These are phyloP conservation scores for Nebria brevicollis DNA, from an alignment of 2,888 invertebrate genomes.

Conservation along the genomic window DNA sequence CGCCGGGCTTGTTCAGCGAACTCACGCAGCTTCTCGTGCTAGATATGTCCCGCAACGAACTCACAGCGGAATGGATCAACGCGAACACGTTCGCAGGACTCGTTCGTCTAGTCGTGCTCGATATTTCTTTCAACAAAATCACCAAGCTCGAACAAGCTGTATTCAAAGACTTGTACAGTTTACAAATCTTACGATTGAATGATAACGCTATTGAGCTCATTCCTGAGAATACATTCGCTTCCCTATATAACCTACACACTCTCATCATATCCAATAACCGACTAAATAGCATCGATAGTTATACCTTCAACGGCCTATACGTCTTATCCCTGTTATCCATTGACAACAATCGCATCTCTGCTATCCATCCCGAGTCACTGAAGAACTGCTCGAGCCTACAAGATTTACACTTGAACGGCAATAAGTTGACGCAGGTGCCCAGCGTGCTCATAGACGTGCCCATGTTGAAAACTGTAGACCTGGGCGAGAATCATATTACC, in stretches of 20 bases:
- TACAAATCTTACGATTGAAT: constrained; percentile 83
- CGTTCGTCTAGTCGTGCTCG: constrained; percentile 79
- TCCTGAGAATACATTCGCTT: constrained; percentile 81
- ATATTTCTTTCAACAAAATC: constrained; percentile 80
- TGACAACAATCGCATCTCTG: constrained; percentile 81
- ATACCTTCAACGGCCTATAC: constrained; percentile 79
- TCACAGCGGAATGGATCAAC: constrained; percentile 85
- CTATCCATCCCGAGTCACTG: constrained; percentile 79
- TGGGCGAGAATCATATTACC: constrained; percentile 86
- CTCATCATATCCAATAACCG: constrained; percentile 84
- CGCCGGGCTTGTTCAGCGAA: constrained; percentile 82
- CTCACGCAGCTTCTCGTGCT: constrained; percentile 78
- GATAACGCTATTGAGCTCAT: constrained; percentile 81
- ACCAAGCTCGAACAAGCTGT: constrained; percentile 79
- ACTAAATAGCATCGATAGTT: constrained; percentile 78
- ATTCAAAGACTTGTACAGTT: constrained; percentile 80
- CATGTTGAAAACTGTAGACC: constrained; percentile 80
- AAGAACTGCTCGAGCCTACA: constrained; percentile 82
- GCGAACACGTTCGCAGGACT: constrained; percentile 82
- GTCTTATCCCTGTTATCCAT: constrained; percentile 80
- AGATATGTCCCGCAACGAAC: constrained; percentile 81
- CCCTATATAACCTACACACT: constrained; percentile 81
- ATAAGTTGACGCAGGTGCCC: constrained; percentile 80
- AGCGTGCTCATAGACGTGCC: constrained; percentile 78
- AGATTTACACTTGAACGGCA: constrained; percentile 85